These are phyloP conservation scores for Loripinus fragilis DNA, from an alignment of 2,888 invertebrate genomes.

Conservation along the genomic window DNA sequence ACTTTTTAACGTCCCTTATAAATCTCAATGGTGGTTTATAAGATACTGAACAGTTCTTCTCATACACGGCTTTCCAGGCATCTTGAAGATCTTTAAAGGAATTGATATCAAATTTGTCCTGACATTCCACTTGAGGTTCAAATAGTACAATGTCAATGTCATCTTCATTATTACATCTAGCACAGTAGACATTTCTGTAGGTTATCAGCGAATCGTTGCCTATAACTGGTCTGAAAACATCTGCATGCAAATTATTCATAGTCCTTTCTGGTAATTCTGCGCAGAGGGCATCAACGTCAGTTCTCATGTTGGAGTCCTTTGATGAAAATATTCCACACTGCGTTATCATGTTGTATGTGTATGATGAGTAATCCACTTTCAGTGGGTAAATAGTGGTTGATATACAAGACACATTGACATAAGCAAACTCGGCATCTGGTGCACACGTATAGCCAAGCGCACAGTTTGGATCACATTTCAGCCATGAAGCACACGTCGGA, in stretches of 20 bases:
- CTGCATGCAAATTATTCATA: background rate
- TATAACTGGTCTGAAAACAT: background rate
- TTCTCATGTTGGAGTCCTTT: background rate
- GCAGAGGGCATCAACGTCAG: background rate
- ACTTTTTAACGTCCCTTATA: background rate
- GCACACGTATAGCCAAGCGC: background rate
- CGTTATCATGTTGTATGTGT: background rate
- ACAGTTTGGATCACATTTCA: background rate
- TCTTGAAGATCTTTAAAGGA: background rate
- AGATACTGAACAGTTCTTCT: background rate
- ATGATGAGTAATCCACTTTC: background rate
- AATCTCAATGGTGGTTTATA: background rate
- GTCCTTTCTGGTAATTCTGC: background rate
- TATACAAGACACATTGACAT: background rate
- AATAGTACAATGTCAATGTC: background rate
- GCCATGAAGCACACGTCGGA: background rate
- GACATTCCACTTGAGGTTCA: background rate
- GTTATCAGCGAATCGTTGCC: background rate
- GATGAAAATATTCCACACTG: background rate
- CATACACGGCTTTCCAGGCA: background rate
- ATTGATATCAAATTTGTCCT: background rate
- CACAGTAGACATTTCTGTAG: background rate
- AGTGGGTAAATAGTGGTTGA: background rate
- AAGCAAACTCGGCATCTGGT: background rate
- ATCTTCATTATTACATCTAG: background rate